Evolutionary conservation across 2,888 invertebrate genomes (phyloP).

Genomic region (Drosophila neonasuta): DNA sequence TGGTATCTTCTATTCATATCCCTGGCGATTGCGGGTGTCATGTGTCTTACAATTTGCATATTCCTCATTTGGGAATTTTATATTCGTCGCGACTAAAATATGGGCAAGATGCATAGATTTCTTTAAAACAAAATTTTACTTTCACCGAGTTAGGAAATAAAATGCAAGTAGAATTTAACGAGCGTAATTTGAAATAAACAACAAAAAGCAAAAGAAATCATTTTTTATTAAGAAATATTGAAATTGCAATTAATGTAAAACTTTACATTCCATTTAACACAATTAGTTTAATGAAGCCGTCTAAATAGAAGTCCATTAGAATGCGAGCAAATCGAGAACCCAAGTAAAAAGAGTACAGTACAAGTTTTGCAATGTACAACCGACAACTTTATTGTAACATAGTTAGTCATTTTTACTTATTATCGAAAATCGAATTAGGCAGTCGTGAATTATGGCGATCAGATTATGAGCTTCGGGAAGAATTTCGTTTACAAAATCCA

Average conservation of each 20-base stretch:
- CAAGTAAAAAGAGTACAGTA: neutral
- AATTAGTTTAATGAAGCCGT: conserved; percentile 50
- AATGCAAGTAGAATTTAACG: too few relatives aligned
- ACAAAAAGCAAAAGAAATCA: too few relatives aligned
- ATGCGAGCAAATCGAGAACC: conserved; percentile 26
- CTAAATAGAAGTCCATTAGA: conserved; percentile 37
- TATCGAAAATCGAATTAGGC: neutral
- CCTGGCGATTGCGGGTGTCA: neutral
- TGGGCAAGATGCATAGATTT: too few relatives aligned
- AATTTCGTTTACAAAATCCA: too few relatives aligned
- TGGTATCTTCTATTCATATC: neutral
- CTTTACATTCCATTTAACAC: conserved; percentile 45
- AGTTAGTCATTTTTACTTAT: neutral
- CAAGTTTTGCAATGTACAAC: neutral
- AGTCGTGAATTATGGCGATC: neutral
- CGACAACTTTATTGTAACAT: neutral
- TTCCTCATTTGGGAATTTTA: conserved; percentile 7
- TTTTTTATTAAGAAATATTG: too few relatives aligned
- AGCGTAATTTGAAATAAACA: too few relatives aligned
- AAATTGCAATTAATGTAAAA: conserved; percentile 15
- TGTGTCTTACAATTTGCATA: neutral
- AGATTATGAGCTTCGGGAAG: too few relatives aligned
- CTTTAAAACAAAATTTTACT: too few relatives aligned
- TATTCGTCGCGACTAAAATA: neutral
- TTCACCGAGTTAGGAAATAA: too few relatives aligned